Conservation (phyloP, 2,888 invertebrate species). For the Andrena flavipes region DNA sequence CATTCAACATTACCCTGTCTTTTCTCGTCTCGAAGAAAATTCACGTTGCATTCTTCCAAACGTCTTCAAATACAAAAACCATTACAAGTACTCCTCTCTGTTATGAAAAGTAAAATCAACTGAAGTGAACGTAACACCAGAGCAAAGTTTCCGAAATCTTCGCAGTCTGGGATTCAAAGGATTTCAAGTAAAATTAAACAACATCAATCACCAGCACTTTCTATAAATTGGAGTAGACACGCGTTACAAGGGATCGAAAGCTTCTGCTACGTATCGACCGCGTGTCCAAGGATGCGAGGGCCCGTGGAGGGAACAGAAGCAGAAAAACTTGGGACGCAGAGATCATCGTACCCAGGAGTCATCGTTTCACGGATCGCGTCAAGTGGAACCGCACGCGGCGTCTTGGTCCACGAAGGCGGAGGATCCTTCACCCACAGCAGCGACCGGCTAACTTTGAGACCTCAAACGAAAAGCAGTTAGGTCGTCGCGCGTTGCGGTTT, state of each 20-base stretch:
- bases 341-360: constrained; percentile 33
- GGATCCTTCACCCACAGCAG: constrained; percentile 17
- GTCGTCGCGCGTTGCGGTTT: constrained; percentile 84
- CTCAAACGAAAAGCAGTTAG: constrained; percentile 83
- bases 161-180: no score
- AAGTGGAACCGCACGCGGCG: constrained; percentile 55
- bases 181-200: no score
- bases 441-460: constrained; percentile 55
- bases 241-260: no score
- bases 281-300: neutral
- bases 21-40: neutral
- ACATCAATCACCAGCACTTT: no score
- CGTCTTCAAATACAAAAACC: neutral
- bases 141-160: no score
- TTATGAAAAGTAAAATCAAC: neutral
- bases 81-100: neutral
- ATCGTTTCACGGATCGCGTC: constrained; percentile 56
- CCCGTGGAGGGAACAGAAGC: neutral
- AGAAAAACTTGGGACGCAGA: neutral
- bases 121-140: no score
- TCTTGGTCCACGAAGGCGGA: constrained; percentile 19
- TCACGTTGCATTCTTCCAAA: neutral
- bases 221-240: no score
- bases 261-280: neutral
- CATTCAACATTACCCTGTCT: neutral